phyloP scores from a whole-genome alignment of 2,113 vertebrate species.

The Erpornis zantholeuca region DNA sequence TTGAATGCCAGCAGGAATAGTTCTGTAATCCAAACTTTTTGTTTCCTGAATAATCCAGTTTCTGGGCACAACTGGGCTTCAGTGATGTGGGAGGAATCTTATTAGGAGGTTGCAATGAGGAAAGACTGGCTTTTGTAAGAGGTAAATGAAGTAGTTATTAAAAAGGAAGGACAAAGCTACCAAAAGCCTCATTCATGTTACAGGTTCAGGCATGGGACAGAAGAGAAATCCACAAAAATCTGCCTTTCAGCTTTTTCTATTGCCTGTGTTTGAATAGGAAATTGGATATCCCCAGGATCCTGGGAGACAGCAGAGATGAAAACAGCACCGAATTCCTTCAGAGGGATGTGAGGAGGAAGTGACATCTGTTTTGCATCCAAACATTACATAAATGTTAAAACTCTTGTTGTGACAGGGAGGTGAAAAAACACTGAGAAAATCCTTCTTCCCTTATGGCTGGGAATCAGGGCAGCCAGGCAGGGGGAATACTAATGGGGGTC shows the following conservation, averaged over 20 bases:
- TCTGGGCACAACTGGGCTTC: not conserved
- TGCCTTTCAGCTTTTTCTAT: conserved; percentile 61
- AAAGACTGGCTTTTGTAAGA: conserved; percentile 45
- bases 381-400: conserved; percentile 19
- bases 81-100: conserved; percentile 51
- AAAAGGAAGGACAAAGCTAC: conserved; percentile 52
- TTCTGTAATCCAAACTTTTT: conserved; percentile 42
- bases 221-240: conserved; percentile 53
- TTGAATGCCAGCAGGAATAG: not conserved
- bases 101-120: conserved; percentile 43
- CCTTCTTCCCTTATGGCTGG: not conserved
- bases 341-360: conserved; percentile 28
- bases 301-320: conserved; percentile 34
- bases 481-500: not conserved
- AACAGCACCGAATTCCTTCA: conserved; percentile 46
- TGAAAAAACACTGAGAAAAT: conserved; percentile 1
- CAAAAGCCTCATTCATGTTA: conserved; percentile 47
- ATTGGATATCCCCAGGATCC: conserved; percentile 49
- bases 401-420: not conserved
- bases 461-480: not conserved
- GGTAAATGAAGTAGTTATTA: conserved; percentile 55
- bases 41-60: conserved; percentile 14
- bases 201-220: conserved; percentile 44
- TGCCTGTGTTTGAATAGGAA: conserved; percentile 50
- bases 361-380: conserved; percentile 55